phyloP scores from a whole-genome alignment of 2,113 vertebrate species.

The Rhipidura dahli region DNA sequence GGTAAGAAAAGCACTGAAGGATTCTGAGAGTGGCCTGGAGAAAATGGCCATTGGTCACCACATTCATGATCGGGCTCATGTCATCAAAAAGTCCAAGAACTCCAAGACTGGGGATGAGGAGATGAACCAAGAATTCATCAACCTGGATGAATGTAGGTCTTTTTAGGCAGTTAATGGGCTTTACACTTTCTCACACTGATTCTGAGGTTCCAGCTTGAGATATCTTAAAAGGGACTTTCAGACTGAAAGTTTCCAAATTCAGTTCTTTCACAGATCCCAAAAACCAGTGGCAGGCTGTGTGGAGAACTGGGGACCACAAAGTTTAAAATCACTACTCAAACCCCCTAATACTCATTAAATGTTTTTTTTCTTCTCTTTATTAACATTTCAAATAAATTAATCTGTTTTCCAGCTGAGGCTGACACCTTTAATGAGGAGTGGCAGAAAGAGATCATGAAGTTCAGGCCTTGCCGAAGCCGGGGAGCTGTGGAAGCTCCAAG shows the following conservation, averaged over 20 bases:
- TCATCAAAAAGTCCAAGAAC: conserved; percentile 87
- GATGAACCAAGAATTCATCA: conserved; percentile 92
- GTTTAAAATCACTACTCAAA: neutral
- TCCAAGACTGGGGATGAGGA: conserved; percentile 88
- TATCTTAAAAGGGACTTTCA: neutral
- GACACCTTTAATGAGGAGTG: conserved; percentile 87
- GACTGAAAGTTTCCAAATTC: neutral
- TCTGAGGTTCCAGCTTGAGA: neutral
- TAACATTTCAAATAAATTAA: neutral
- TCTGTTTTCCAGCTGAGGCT: conserved; percentile 80
- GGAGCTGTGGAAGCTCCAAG: conserved; percentile 60
- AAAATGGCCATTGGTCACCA: conserved; percentile 94
- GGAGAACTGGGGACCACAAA: neutral
- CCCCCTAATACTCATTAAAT: fast-evolving
- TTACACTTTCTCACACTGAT: neutral
- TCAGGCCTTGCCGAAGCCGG: conserved; percentile 59
- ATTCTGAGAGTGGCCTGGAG: conserved; percentile 90
- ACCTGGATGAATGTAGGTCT: conserved; percentile 88
- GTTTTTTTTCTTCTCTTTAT: neutral
- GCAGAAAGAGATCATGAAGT: conserved; percentile 82
- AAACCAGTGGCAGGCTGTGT: neutral
- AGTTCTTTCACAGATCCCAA: neutral
- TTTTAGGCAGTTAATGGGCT: neutral
- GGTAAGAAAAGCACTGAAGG: conserved; percentile 83
- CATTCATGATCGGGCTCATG: conserved; percentile 86